Evolutionary conservation across 1,140 invertebrate species (phyloP).

Genomic region (Conopomorpha cramerella): DNA sequence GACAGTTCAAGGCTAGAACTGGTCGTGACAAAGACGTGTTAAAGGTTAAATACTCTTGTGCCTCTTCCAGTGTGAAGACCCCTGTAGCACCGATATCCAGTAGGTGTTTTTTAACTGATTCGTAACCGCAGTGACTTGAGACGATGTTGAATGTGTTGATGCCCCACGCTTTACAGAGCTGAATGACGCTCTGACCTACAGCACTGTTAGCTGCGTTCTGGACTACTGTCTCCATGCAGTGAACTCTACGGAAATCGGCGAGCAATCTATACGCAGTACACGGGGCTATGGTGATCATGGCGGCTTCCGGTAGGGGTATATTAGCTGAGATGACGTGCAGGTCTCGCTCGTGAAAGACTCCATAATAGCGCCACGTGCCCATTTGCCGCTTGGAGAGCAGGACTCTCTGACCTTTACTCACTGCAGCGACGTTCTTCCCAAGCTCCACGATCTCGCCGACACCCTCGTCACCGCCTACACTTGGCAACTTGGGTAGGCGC

Average conservation of each 20-base stretch:
- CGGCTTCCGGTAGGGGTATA: slow-evolving; percentile 73
- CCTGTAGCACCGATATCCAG: slow-evolving; percentile 77
- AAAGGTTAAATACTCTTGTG: slow-evolving; percentile 70
- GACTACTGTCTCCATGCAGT: slow-evolving; percentile 73
- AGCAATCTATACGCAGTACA: slow-evolving; percentile 94
- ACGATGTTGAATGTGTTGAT: slow-evolving; percentile 86
- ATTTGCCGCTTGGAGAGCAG: slow-evolving; percentile 70
- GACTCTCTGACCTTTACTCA: slow-evolving; percentile 79
- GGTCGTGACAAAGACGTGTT: slow-evolving; percentile 69
- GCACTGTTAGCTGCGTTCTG: slow-evolving; percentile 97
- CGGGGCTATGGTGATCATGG: slow-evolving; percentile 91
- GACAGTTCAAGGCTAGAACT: slow-evolving; percentile 89
- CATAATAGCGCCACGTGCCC: slow-evolving; percentile 86
- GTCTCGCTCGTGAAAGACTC: slow-evolving; percentile 65
- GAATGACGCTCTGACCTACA: slow-evolving; percentile 92
- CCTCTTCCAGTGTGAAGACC: slow-evolving; percentile 87
- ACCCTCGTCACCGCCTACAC: slow-evolving; percentile 88
- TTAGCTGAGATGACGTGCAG: slow-evolving; percentile 71
- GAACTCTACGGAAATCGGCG: slow-evolving; percentile 82
- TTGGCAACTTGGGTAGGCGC: slow-evolving; percentile 78
- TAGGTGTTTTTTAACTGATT: slow-evolving; percentile 71
- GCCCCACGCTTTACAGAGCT: slow-evolving; percentile 76
- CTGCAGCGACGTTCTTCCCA: slow-evolving; percentile 65
- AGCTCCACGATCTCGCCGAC: slow-evolving; percentile 82
- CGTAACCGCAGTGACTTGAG: slow-evolving; percentile 73